Base-by-base conservation (phyloP, 2,797 vertebrate genomes). In the Mormyrops boulengeri region DNA sequence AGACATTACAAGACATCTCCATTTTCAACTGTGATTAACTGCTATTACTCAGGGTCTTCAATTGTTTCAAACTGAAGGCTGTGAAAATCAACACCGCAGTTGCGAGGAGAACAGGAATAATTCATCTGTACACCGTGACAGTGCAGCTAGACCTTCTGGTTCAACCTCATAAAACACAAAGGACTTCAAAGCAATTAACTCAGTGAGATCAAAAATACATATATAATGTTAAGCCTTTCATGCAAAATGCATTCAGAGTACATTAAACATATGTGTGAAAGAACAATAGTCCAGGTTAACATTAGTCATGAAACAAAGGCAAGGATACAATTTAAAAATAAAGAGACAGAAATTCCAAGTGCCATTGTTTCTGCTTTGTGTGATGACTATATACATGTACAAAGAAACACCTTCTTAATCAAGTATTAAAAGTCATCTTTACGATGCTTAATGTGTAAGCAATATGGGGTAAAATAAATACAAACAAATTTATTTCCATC, bases 231-330 rank as follows among this genome's bases (percentile, higher is more conserved):
- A 85, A 85, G 22, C 47, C 84, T 85, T 85, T 53, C 84, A 85
- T 85, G 84, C 84, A 85, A 50, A 85, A 50, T 85, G 84, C 84
- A 85, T 85, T 85, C 84, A 52, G 84, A 85, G 44, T 50, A 85
- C 84, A 85, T 50, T 85, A 52, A 50, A 26, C n/a, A 17, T 52
- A 85, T 50, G 84, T 82, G 84, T 50, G 49, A 52, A 85, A 52
- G 26, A 52, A 26, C 84, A 85, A 50, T 47, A 49, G 30, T 17
- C 84, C 44, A 85, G 53, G 49, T 52, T 52, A 85, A 85, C 84
- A 85, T 85, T 85, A 85, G 47, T 85, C 44, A 52, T 52, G 53
- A 85, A 85, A 85, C 41, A 82, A 82, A 44, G 77, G 77, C 17
- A 82, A 82, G 77, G 47, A 82, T 47, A 82, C 38, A 82, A 82